Evolutionary conservation across 2,113 vertebrate genomes (phyloP).

Genomic region (Platycercus adscitus): DNA sequence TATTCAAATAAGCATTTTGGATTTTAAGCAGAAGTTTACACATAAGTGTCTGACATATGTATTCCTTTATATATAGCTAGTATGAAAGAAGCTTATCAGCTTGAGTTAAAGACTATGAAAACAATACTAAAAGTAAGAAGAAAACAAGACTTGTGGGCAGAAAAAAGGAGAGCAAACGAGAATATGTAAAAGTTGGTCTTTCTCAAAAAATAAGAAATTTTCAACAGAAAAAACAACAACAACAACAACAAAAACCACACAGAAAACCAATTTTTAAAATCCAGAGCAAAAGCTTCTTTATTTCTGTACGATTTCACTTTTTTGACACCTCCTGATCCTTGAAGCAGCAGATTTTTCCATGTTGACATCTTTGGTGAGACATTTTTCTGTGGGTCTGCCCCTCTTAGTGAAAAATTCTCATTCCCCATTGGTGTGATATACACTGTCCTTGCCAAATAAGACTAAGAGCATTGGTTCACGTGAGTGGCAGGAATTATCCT

Average conservation of each 20-base stretch:
- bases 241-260: background rate
- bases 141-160: background rate
- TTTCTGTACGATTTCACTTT: conserved; percentile 22
- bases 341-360: background rate
- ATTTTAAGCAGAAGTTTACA: conserved; percentile 52
- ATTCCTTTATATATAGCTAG: background rate
- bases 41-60: conserved; percentile 20
- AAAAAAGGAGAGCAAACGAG: background rate
- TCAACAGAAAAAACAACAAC: background rate
- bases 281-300: background rate
- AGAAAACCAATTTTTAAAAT: background rate
- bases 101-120: background rate
- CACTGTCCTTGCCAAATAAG: background rate
- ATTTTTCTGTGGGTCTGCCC: background rate
- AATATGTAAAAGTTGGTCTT: background rate
- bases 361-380: accelerated
- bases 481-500: background rate
- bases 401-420: background rate
- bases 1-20: conserved; percentile 26
- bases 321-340: background rate
- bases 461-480: background rate
- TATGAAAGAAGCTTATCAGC: background rate
- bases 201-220: background rate
- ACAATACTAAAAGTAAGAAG: background rate
- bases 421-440: background rate